These are phyloP conservation scores for Orchesella cincta DNA, from an alignment of 1,140 invertebrate genomes.

Conservation along the genomic window DNA sequence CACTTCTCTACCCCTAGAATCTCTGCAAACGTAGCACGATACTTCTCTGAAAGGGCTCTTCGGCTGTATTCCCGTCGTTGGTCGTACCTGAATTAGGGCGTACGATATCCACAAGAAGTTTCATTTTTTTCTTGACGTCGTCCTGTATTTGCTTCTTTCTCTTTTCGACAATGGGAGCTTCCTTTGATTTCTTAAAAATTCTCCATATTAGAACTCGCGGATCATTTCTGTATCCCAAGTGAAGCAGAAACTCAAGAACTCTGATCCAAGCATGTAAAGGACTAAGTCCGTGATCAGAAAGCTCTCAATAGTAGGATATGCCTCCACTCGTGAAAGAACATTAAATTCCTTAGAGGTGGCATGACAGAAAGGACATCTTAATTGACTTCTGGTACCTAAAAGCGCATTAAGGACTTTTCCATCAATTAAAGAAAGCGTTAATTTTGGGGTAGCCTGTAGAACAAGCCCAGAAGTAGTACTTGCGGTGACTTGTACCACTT, in stretches of 20 bases:
- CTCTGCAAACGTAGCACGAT: conserved; percentile 28
- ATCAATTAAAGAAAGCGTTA: background rate
- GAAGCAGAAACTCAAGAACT: conserved; percentile 39
- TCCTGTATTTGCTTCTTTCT: background rate
- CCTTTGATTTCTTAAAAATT: too few relatives aligned
- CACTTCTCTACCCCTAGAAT: conserved; percentile 37
- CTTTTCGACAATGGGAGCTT: too few relatives aligned
- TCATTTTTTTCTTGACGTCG: background rate
- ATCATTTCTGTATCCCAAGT: conserved; percentile 42
- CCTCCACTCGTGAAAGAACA: background rate
- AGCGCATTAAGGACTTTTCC: background rate
- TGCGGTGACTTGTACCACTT: background rate
- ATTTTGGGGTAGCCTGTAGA: background rate
- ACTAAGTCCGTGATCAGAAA: conserved; percentile 36
- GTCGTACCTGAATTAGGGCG: conserved; percentile 31
- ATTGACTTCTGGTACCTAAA: background rate
- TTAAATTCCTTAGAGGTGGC: conserved; percentile 19
- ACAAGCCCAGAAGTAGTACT: background rate
- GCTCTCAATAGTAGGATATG: background rate
- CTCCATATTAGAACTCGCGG: too few relatives aligned
- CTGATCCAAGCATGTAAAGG: conserved; percentile 45
- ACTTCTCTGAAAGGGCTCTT: conserved; percentile 25
- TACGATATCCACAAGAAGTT: too few relatives aligned
- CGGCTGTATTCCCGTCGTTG: conserved; percentile 50
- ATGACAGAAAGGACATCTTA: conserved; percentile 39